phyloP scores from a whole-genome alignment of 2,888 invertebrate genomes.

The Adelphocoris suturalis region DNA sequence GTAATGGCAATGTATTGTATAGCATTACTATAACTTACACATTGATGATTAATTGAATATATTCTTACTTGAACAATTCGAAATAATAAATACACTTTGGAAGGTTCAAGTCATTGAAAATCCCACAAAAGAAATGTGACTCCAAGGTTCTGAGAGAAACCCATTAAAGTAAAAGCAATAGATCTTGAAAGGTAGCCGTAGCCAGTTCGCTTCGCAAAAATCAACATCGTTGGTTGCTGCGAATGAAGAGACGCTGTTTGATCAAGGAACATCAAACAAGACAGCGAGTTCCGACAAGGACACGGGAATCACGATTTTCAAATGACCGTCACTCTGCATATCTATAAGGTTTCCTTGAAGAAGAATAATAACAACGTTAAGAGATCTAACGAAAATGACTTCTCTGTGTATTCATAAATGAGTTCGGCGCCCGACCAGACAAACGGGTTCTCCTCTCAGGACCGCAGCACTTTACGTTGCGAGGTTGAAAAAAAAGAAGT shows the following conservation, averaged over 20 bases:
- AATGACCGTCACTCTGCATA: neutral
- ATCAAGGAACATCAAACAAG: conserved; percentile 1
- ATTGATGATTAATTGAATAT: too few relatives aligned
- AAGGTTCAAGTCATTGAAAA: too few relatives aligned
- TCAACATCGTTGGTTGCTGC: neutral
- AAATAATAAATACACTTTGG: too few relatives aligned
- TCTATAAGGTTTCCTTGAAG: neutral
- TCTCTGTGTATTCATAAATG: neutral
- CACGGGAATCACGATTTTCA: neutral
- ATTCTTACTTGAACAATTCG: too few relatives aligned
- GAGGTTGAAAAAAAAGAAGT: neutral
- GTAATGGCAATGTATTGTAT: too few relatives aligned
- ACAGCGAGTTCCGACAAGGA: neutral
- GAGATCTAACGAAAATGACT: neutral
- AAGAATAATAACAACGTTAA: neutral
- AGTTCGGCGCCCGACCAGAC: neutral
- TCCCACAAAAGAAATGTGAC: too few relatives aligned
- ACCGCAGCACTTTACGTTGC: neutral
- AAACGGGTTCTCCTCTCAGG: neutral
- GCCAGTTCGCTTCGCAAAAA: neutral
- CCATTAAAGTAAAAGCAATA: neutral
- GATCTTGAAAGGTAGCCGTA: neutral
- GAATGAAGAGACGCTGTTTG: neutral
- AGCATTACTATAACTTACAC: too few relatives aligned
- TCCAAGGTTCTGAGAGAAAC: too few relatives aligned